These are phyloP conservation scores for Melanostoma mellinum DNA, from an alignment of 2,888 invertebrate genomes.

Conservation along the genomic window DNA sequence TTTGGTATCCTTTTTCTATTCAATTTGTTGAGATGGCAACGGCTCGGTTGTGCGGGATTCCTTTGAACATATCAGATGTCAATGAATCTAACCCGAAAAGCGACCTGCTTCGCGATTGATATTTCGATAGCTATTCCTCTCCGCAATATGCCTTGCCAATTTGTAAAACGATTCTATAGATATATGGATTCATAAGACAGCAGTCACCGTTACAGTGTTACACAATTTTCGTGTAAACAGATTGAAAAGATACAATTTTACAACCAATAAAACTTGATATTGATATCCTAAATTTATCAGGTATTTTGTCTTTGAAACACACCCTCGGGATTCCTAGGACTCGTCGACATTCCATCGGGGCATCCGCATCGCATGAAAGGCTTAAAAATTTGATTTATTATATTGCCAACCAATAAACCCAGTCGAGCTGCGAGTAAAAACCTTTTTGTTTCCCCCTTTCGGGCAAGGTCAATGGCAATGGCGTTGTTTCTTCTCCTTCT, in stretches of 20 bases:
- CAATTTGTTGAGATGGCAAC: too few species aligned
- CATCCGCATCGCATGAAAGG: conserved; percentile 3
- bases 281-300: conserved; percentile 25
- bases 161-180: too few species aligned
- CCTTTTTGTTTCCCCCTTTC: conserved; percentile 15
- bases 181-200: too few species aligned
- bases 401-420: conserved; percentile 35
- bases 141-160: too few species aligned
- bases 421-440: conserved; percentile 26
- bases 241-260: conserved; percentile 20
- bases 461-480: conserved; percentile 25
- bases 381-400: conserved; percentile 38
- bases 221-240: background rate
- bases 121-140: too few species aligned
- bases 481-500: background rate
- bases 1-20: too few species aligned
- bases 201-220: too few species aligned
- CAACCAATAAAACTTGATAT: conserved; percentile 33
- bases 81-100: too few species aligned
- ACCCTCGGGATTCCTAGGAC: conserved; percentile 11
- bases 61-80: too few species aligned
- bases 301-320: conserved; percentile 8
- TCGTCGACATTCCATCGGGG: background rate
- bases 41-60: too few species aligned
- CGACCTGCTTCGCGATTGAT: too few species aligned